Evolutionary conservation across 2,113 vertebrate genomes (phyloP), one percentile per base, ranked within the genome.

Genomic region (Heterochromis multidens): DNA sequence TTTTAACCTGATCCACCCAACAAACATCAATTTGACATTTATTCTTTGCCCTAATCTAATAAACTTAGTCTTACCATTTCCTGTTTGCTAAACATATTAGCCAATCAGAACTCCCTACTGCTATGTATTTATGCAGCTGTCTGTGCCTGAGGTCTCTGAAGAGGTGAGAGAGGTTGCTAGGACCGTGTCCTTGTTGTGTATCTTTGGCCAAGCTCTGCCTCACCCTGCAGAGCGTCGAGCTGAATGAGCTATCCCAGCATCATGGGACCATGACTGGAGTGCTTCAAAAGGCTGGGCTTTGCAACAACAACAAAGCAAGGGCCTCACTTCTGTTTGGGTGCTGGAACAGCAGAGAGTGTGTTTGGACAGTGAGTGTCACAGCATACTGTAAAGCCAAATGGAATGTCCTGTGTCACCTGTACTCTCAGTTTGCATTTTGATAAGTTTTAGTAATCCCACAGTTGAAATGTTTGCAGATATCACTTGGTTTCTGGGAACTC

Each of bases 211-310:
- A 77, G 59, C 63, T 25, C 25, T 77, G 81, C 80, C 81, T 89
- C 60, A 80, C 78, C 76, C 79, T 11, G 57, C 79, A 63, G 83
- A 62, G 81, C 77, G 83, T 81, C n/a, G 52, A 82, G 40, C 82
- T 81, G 86, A 82, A 74, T 90, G 90, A 93, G 81, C 80, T 25
- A 33, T 65, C 27, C 81, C 13, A 29, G 77, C 88, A 31, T 93
- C 93, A 93, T 35, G 67, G 88, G 78, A 89, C 91, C 84, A 87
- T 93, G 91, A 88, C 90, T 90, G 90, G 87, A 67, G 77, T 63
- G 81, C 91, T 90, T 93, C 91, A 94, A 93, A 94, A 92, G 92
- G 76, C 88, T 12, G 3, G 91, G 93, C 92, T 95, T 95, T 95
- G 82, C 91, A 94, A 88, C 65, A 84, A 89, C 89, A 96, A 95